phyloP scores from a whole-genome alignment of 2,113 vertebrate genomes.

The Scolopax mira region DNA sequence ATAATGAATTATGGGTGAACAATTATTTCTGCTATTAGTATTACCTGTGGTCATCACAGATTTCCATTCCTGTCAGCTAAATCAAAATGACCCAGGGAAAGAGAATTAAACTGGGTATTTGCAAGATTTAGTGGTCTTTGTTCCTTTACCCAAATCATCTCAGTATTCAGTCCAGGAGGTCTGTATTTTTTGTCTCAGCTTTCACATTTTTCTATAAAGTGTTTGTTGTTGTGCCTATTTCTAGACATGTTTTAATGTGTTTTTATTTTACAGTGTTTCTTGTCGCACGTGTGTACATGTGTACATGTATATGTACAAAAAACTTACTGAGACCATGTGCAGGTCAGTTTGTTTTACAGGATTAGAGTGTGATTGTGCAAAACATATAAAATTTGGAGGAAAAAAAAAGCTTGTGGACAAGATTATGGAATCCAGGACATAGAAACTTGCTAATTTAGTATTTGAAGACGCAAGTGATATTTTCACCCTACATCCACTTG shows the following conservation, averaged over 20 bases:
- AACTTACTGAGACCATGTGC: neutral
- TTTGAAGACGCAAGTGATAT: slow-evolving; percentile 27
- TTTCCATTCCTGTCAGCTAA: neutral
- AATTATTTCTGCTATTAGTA: neutral
- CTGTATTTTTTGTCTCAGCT: neutral
- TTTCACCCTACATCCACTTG: slow-evolving; percentile 39
- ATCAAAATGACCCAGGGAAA: neutral
- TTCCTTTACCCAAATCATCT: neutral
- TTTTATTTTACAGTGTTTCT: neutral
- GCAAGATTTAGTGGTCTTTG: neutral
- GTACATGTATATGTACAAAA: too few relatives aligned
- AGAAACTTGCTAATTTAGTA: slow-evolving; percentile 23
- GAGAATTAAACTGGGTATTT: neutral
- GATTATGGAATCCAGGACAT: neutral
- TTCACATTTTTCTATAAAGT: neutral
- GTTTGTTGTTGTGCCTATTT: neutral
- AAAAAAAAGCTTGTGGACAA: neutral
- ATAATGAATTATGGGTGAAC: neutral
- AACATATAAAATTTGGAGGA: neutral
- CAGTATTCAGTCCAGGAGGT: neutral
- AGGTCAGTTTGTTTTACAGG: neutral
- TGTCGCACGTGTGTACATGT: neutral
- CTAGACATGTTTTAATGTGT: neutral
- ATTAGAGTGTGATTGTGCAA: neutral
- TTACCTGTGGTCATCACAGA: neutral